Evolutionary conservation across 1,140 invertebrate species (phyloP), one percentile per base, ranked within the genome.

Genomic region (Galleria mellonella): DNA sequence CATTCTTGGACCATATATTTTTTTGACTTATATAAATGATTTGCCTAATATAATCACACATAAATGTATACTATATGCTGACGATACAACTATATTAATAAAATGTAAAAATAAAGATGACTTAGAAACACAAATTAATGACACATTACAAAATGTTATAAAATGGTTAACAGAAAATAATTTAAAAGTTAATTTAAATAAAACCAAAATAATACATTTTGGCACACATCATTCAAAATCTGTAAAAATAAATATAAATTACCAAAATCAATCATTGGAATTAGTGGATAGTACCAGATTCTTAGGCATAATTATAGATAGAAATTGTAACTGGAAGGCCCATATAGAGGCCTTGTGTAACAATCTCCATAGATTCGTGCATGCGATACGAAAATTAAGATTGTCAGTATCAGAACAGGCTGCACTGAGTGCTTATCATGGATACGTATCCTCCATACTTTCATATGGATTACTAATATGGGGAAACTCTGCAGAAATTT

Each of bases 401-500:
- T 23, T 23, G 6, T 23, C 32, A 33, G 32, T 33, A 2, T 33
- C 32, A 10, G 11, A 10, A 11, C n/a, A 33, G 9, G 32, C 32
- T 12, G 32, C 32, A 12, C 11, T 33, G 10, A 27, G 9, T 2
- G 49, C 38, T 4, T 45, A 51, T 14, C 43, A 51, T 23, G 43
- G 43, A 9, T 51, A 51, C 45, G 43, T 51, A n/a, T 35, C 38
- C 8, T 51, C 32, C 9, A 31, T 45, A 9, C 11, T 51, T 9
- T 36, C 32, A n/a, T 51, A 46, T 23, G 39, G 49, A n/a, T 14
- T 51, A 8, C 14, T 33, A 27, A 31, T 51, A 35, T 51, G 43
- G 49, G 43, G 32, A 23, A 42, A 51, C 12, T 51, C 49, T 12
- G 12, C 28, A 5, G 38, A 51, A 6, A n/a, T 12, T 10, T 17